Evolutionary conservation across 2,888 invertebrate species (phyloP).

Genomic region (Ditula angustiorana): DNA sequence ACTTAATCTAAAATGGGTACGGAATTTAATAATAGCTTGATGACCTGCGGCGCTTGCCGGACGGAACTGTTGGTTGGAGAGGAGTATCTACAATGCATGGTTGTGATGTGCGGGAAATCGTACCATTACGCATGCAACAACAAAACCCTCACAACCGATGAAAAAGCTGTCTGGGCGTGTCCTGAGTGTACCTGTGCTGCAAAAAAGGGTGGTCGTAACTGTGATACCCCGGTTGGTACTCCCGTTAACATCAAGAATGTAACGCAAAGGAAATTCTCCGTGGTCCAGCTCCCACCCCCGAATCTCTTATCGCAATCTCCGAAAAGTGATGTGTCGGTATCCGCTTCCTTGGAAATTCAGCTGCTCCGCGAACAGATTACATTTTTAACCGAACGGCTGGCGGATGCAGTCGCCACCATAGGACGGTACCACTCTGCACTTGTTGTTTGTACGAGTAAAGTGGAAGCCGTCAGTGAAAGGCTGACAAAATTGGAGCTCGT

Average conservation of each 20-base stretch:
- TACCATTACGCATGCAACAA: slow-evolving; percentile 9
- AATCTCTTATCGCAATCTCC: too few relatives aligned
- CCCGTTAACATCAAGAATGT: not conserved
- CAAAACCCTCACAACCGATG: not conserved
- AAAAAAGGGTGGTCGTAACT: not conserved
- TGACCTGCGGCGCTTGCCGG: not conserved
- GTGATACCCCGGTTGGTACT: slow-evolving; percentile 5
- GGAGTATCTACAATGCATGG: not conserved
- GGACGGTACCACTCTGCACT: not conserved
- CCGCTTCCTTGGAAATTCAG: not conserved
- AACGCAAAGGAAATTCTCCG: not conserved
- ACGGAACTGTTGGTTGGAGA: not conserved
- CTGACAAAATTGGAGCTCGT: too few relatives aligned
- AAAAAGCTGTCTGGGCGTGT: slow-evolving; percentile 2
- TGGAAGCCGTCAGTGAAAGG: too few relatives aligned
- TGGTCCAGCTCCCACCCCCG: too few relatives aligned
- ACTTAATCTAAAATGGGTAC: too few relatives aligned
- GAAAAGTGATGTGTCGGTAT: too few relatives aligned
- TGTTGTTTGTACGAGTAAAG: not conserved
- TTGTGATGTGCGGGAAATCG: not conserved
- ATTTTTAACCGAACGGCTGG: not conserved
- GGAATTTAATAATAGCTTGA: not conserved
- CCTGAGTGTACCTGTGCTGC: slow-evolving; percentile 6
- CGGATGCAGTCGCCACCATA: not conserved
- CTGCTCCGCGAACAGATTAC: slow-evolving; percentile 8